phyloP scores from a whole-genome alignment of 2,113 vertebrate genomes.

The Pogona vitticeps region DNA sequence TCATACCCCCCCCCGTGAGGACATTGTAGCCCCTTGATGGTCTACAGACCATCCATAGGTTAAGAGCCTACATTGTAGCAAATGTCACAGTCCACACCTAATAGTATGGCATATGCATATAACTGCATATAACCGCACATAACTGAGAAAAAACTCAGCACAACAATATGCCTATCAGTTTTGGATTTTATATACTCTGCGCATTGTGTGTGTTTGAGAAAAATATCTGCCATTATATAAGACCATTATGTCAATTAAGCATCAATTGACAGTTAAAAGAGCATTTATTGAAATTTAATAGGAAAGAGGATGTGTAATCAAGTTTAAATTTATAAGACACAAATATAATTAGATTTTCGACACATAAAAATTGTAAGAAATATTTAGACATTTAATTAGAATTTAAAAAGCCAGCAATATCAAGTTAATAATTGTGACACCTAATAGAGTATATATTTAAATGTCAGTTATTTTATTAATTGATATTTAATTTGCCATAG shows the following conservation, averaged over 20 bases:
- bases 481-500: constrained; percentile 72
- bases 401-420: constrained; percentile 70
- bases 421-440: constrained; percentile 77
- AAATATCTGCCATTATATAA: constrained; percentile 40
- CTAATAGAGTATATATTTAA: constrained; percentile 73
- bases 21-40: no score
- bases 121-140: no score
- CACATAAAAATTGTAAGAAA: constrained; percentile 71
- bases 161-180: background rate
- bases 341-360: constrained; percentile 74
- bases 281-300: constrained; percentile 55
- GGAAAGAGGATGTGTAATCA: constrained; percentile 55
- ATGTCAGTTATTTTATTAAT: constrained; percentile 75
- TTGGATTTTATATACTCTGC: background rate
- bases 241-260: constrained; percentile 40
- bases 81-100: no score
- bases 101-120: no score
- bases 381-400: constrained; percentile 76
- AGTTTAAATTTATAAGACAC: constrained; percentile 69
- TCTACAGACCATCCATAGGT: no score
- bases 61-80: no score
- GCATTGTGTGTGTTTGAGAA: constrained; percentile 10
- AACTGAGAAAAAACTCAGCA: background rate
- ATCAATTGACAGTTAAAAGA: constrained; percentile 47
- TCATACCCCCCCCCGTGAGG: no score